A percentile compares a stretch with the other conserved stretches of the same genome.
phyloP scores from a whole-genome alignment of 2,888 invertebrate species.

The Apoda limacodes region DNA sequence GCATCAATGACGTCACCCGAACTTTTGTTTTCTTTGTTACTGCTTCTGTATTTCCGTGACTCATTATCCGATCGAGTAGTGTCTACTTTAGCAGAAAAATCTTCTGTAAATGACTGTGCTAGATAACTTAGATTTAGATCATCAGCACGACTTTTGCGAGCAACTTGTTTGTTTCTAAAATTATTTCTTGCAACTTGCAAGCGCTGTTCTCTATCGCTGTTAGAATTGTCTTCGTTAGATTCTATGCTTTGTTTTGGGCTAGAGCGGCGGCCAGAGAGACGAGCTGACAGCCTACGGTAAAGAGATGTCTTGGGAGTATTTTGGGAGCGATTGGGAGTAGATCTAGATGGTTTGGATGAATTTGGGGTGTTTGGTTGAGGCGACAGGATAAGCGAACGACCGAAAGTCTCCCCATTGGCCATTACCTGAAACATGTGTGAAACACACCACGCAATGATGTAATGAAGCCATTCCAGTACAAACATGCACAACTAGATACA shows the following conservation, averaged over 20 bases:
- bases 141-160: constrained; percentile 32
- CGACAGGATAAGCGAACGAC: constrained; percentile 72
- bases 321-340: constrained; percentile 51
- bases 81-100: constrained; percentile 32
- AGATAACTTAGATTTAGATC: constrained; percentile 44
- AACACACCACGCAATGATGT: constrained; percentile 71
- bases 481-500: constrained; percentile 57
- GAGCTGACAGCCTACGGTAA: constrained; percentile 59
- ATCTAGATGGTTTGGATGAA: constrained; percentile 41
- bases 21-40: constrained; percentile 54
- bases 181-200: constrained; percentile 41
- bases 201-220: constrained; percentile 40
- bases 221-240: constrained; percentile 23
- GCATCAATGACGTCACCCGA: constrained; percentile 34
- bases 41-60: constrained; percentile 9
- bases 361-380: constrained; percentile 54
- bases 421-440: constrained; percentile 77
- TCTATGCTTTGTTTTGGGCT: constrained; percentile 30
- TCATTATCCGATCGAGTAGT: constrained; percentile 21
- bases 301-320: constrained; percentile 59
- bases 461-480: constrained; percentile 69
- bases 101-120: constrained; percentile 42
- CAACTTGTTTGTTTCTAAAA: constrained; percentile 38
- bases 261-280: constrained; percentile 50
- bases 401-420: constrained; percentile 76